phyloP scores from a whole-genome alignment of 2,888 invertebrate genomes.

The Congeria kusceri region DNA sequence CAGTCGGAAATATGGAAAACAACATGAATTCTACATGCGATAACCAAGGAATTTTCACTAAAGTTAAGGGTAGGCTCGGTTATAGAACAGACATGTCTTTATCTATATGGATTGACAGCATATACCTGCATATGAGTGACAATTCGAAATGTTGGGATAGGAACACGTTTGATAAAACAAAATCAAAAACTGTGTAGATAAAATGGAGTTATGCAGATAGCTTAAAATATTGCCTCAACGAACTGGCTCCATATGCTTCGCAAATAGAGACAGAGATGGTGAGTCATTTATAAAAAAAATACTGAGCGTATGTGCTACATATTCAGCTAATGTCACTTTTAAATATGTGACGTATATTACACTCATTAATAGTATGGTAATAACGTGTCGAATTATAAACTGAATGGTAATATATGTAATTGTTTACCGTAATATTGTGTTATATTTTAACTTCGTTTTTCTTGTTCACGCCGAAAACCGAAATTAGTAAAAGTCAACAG shows the following conservation, averaged over 20 bases:
- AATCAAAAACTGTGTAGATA: constrained; percentile 6
- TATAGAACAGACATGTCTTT: background rate
- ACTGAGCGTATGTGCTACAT: no score
- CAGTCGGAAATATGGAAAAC: no score
- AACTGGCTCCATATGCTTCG: background rate
- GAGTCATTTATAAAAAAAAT: background rate
- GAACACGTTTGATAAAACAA: constrained; percentile 11
- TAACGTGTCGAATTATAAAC: no score
- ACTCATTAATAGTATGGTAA: no score
- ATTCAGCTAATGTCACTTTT: no score
- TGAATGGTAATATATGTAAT: no score
- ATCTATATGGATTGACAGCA: background rate
- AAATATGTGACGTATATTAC: no score
- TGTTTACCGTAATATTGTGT: no score
- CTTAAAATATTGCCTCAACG: background rate
- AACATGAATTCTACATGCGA: background rate
- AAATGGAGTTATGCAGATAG: background rate
- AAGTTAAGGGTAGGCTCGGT: background rate
- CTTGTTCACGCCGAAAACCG: no score
- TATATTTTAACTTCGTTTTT: no score
- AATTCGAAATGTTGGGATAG: constrained; percentile 13
- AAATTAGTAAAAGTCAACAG: no score
- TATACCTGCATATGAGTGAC: background rate
- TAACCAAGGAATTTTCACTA: background rate
- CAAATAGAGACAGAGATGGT: constrained; percentile 4